Evolutionary conservation across 2,113 vertebrate species (phyloP).

Genomic region (Petrocephalus microphthalmus): DNA sequence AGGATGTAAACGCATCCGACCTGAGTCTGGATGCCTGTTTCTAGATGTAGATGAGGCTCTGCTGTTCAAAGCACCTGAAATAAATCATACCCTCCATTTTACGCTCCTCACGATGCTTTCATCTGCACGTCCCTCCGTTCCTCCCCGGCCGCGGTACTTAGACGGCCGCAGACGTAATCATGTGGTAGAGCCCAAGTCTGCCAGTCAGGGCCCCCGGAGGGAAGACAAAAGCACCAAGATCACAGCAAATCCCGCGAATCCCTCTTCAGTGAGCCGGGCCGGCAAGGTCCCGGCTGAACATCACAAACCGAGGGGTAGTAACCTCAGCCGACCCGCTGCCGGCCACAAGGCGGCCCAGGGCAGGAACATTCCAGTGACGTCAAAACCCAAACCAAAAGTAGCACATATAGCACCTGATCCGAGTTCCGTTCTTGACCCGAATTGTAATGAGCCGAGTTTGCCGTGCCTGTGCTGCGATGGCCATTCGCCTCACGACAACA

Average conservation of each 20-base stretch:
- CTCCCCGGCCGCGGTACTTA: slow-evolving; percentile 52
- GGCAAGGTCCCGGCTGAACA: slow-evolving; percentile 46
- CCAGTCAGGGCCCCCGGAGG: slow-evolving; percentile 42
- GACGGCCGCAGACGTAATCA: slow-evolving; percentile 44
- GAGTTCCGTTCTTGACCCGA: slow-evolving; percentile 69
- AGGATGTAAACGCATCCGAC: slow-evolving; percentile 57
- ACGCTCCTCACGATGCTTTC: slow-evolving; percentile 57
- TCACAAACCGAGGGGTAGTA: slow-evolving; percentile 43
- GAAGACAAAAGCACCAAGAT: slow-evolving; percentile 68
- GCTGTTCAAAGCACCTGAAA: slow-evolving; percentile 52
- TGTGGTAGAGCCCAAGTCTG: slow-evolving; percentile 44
- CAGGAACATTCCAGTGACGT: slow-evolving; percentile 39
- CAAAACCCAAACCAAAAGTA: slow-evolving; percentile 53
- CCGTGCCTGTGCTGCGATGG: slow-evolving; percentile 78
- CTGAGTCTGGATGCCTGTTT: slow-evolving; percentile 43
- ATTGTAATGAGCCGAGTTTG: slow-evolving; percentile 82
- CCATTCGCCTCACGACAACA: slow-evolving; percentile 59
- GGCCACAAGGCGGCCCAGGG: slow-evolving; percentile 47
- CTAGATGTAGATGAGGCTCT: slow-evolving; percentile 32
- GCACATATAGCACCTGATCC: slow-evolving; percentile 34
- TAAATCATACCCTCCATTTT: slow-evolving; percentile 31
- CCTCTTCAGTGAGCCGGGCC: slow-evolving; percentile 47
- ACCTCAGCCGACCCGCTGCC: slow-evolving; percentile 46
- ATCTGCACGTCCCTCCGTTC: slow-evolving; percentile 43
- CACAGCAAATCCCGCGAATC: slow-evolving; percentile 50